A percentile compares a stretch with the other conserved stretches of the same genome.
Conservation (phyloP, 1,140 invertebrate genomes). For the Aleiodes sp. region DNA sequence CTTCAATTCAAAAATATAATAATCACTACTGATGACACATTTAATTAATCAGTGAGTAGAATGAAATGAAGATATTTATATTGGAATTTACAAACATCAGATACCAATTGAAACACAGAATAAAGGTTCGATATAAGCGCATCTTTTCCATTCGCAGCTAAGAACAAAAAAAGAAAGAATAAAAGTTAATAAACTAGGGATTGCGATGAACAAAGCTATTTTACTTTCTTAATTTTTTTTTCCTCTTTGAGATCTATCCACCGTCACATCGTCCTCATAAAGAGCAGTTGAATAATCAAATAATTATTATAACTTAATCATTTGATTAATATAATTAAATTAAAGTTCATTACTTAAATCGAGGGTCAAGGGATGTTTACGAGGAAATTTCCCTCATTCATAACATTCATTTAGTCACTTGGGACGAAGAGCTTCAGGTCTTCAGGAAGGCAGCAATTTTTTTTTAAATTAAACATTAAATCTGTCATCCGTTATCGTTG, state of each 20-base stretch:
- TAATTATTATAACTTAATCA: neutral
- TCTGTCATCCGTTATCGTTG: no score
- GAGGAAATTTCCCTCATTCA: neutral
- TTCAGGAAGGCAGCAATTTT: neutral
- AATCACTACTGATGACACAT: neutral
- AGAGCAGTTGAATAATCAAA: neutral
- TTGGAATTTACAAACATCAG: neutral
- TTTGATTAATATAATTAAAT: neutral
- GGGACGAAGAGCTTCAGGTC: neutral
- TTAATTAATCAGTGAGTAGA: neutral
- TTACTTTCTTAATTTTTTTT: neutral
- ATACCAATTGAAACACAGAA: no score
- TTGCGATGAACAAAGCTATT: neutral
- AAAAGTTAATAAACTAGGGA: constrained; percentile 19
- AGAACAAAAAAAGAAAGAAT: neutral
- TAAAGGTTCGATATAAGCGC: no score
- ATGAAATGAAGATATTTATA: neutral
- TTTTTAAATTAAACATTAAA: neutral
- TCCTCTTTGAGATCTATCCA: neutral
- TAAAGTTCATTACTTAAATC: no score
- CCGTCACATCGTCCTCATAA: neutral
- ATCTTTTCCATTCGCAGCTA: neutral
- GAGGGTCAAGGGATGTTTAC: neutral
- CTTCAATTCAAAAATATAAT: neutral
- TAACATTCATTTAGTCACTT: neutral